These are phyloP conservation scores for Callyntrura guangdongensis DNA, from an alignment of 2,888 invertebrate genomes.

Conservation along the genomic window DNA sequence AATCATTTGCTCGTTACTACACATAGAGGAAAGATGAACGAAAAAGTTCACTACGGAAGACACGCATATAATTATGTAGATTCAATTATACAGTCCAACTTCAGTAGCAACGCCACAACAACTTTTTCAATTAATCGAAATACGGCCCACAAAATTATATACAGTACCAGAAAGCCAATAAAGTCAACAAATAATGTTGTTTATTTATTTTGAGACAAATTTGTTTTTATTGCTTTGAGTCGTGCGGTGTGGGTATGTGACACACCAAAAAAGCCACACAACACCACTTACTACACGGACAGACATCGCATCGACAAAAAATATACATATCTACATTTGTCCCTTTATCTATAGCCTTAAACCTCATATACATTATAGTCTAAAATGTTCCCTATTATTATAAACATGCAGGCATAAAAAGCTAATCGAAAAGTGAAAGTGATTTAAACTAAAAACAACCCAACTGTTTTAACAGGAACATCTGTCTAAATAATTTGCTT, in stretches of 20 bases:
- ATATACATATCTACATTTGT: background rate
- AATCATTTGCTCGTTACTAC: too few species aligned
- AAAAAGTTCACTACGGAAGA: too few species aligned
- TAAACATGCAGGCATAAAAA: background rate
- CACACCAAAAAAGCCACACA: constrained; percentile 15
- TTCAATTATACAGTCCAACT: background rate
- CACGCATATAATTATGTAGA: too few species aligned
- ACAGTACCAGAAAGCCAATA: background rate
- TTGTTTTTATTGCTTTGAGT: background rate
- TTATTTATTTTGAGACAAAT: background rate
- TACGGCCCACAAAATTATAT: background rate
- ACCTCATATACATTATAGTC: too few species aligned
- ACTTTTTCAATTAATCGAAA: constrained; percentile 20
- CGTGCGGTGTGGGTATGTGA: background rate
- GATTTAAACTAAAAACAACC: background rate
- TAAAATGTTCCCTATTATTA: background rate
- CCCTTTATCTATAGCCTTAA: too few species aligned
- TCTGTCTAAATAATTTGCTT: background rate
- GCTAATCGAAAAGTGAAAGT: constrained; percentile 11
- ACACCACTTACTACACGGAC: background rate
- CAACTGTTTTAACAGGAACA: background rate
- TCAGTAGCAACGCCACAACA: background rate
- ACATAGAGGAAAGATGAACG: too few species aligned
- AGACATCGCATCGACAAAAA: background rate
- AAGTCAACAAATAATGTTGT: background rate